phyloP scores from a whole-genome alignment of 2,888 invertebrate genomes.

The Erebia ligea region DNA sequence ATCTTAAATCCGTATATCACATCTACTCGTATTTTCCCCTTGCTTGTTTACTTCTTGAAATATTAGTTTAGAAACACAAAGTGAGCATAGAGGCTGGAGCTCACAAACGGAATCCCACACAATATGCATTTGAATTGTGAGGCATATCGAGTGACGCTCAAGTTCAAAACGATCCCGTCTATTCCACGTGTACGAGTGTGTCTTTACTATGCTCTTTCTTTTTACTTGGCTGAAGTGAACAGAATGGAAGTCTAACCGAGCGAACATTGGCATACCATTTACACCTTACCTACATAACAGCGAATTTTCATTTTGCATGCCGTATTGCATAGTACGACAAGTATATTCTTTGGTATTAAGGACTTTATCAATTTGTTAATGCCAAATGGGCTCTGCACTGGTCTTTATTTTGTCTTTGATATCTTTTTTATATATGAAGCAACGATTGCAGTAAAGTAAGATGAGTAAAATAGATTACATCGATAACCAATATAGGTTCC shows the following conservation, averaged over 20 bases:
- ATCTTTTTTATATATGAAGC: too few species aligned
- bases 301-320: too few species aligned
- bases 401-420: too few species aligned
- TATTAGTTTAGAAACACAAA: slow-evolving; percentile 22
- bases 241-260: not conserved
- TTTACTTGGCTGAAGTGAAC: slow-evolving; percentile 11
- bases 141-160: slow-evolving; percentile 39
- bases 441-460: too few species aligned
- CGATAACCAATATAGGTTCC: too few species aligned
- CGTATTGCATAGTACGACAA: too few species aligned
- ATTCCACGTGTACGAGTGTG: slow-evolving; percentile 17
- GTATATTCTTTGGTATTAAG: too few species aligned
- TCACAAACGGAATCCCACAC: slow-evolving; percentile 36
- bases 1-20: not conserved
- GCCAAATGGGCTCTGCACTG: too few species aligned
- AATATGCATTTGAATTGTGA: slow-evolving; percentile 40
- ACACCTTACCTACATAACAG: too few species aligned
- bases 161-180: slow-evolving; percentile 35
- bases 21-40: not conserved
- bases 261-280: not conserved
- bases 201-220: slow-evolving; percentile 27
- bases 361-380: too few species aligned
- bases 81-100: slow-evolving; percentile 16
- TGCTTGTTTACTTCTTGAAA: not conserved
- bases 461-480: too few species aligned